These are phyloP conservation scores for Eurosta solidaginis DNA, from an alignment of 1,140 invertebrate genomes.

Conservation along the genomic window DNA sequence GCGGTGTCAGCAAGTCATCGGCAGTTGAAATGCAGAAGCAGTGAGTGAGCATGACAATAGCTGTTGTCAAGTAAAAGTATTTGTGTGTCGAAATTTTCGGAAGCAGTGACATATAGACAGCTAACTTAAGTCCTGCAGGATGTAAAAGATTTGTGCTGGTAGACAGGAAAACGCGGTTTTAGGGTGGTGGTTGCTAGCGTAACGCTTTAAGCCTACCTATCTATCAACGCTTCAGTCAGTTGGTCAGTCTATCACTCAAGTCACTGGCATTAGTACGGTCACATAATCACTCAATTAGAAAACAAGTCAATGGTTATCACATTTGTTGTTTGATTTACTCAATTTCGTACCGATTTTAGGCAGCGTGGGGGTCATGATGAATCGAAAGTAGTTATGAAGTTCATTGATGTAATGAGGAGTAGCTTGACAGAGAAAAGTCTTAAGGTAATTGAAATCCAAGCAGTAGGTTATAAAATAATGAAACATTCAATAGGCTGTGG, in stretches of 20 bases:
- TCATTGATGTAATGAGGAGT: too few relatives aligned
- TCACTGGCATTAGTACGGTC: background rate
- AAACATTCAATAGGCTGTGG: too few relatives aligned
- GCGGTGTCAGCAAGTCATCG: background rate
- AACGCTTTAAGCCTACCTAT: background rate
- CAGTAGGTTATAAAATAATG: too few relatives aligned
- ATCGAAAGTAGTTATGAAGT: too few relatives aligned
- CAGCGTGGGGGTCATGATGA: too few relatives aligned
- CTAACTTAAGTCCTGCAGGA: background rate
- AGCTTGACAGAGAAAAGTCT: too few relatives aligned
- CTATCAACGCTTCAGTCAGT: too few relatives aligned
- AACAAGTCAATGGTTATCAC: too few relatives aligned
- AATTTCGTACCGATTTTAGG: too few relatives aligned
- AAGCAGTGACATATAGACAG: slow-evolving; percentile 11
- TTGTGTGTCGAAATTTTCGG: background rate
- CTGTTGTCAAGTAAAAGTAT: background rate
- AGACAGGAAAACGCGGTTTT: background rate
- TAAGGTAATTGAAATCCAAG: too few relatives aligned
- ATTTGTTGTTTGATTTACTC: too few relatives aligned
- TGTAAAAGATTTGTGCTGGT: background rate
- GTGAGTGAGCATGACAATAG: background rate
- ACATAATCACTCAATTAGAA: background rate
- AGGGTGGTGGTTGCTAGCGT: background rate
- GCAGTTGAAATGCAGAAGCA: background rate
- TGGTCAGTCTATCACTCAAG: background rate